phyloP scores from a whole-genome alignment of 2,888 invertebrate species.

The Lordiphosa fenestrarum region DNA sequence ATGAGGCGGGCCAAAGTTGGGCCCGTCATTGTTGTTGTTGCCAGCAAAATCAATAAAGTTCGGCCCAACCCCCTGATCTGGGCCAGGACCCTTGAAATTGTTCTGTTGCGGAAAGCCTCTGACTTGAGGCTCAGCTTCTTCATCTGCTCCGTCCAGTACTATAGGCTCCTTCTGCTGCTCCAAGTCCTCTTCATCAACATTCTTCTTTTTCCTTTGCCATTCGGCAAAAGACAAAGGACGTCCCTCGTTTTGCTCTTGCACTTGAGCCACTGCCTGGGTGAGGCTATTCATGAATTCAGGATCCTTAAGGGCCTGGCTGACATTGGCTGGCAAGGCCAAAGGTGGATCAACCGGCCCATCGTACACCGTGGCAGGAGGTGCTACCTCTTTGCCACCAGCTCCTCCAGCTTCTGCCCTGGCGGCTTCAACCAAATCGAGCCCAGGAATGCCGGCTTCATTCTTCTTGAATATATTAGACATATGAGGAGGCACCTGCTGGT shows the following conservation, averaged over 20 bases:
- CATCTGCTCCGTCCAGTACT: too few species aligned
- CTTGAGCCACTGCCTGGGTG: slow-evolving; percentile 74
- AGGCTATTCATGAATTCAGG: slow-evolving; percentile 76
- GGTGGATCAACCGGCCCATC: too few species aligned
- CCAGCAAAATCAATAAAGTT: slow-evolving; percentile 22
- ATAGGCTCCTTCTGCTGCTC: neutral
- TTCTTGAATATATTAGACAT: slow-evolving; percentile 74
- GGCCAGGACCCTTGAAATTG: neutral
- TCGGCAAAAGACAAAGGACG: slow-evolving; percentile 60
- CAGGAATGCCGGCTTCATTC: slow-evolving; percentile 83
- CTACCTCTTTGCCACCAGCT: neutral
- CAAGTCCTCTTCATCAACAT: neutral
- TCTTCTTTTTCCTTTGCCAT: slow-evolving; percentile 65
- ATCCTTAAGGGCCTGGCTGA: slow-evolving; percentile 73
- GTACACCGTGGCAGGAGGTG: too few species aligned
- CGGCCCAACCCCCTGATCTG: slow-evolving; percentile 1
- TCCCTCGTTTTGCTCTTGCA: slow-evolving; percentile 51
- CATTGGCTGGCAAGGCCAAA: slow-evolving; percentile 36
- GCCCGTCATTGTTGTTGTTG: too few species aligned
- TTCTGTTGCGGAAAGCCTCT: too few species aligned
- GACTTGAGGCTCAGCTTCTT: too few species aligned
- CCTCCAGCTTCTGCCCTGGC: slow-evolving; percentile 38
- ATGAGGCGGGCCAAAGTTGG: neutral
- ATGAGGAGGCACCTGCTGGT: neutral
- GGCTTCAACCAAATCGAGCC: slow-evolving; percentile 85